Base-by-base conservation (phyloP, 2,888 invertebrate species). In the Dasysyrphus albostriatus region DNA sequence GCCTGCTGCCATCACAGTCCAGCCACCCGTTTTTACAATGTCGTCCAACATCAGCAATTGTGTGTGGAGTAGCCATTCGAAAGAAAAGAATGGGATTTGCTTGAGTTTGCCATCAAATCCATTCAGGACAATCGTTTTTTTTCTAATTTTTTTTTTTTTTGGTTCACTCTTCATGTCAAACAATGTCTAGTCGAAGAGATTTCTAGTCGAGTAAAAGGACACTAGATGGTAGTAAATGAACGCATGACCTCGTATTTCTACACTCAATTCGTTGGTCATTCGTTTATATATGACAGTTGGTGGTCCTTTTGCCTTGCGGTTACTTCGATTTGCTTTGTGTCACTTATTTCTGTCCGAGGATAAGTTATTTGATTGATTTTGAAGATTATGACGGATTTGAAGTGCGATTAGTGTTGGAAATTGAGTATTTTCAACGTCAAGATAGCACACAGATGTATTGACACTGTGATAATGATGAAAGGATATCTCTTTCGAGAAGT, bases 351-450 rank as follows among this genome's bases (percentile, higher is more conserved):
- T 83, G 75, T 72, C 75, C 65, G 42, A 67, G 65, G 74, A 78
- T 69, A 79, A 75, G 75, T 72, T 79, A 72, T 70, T 47, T 80
- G 88, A 88, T 83, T 88, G 88, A 83, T 88, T 79, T 88, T 34
- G 67, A 67, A 76, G 88, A 79, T 79, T 88, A 88, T 88, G 75
- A 80, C 76, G 88, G 83, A 76, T 83, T 88, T 58, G 49, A 76
- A 77, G 76, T 76, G 79, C 83, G 83, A 80, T 83, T 83, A 83
- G 83, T 83, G 83, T 83, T 70, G 69, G 78, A 75, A 83, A 72
- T 78, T 79, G 83, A 82, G 77, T 65, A 81, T 77, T 79, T 67
- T 63, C 58, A 65, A 58, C 24, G 73, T 67, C 76, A 49, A 69
- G 39, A 70, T 44, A 42, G 19, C 42, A 34, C 14, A 14, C 0